Evolutionary conservation across 2,888 invertebrate genomes (phyloP), one percentile per base, ranked within the genome.

Genomic region (Torymus aiolomorphi): DNA sequence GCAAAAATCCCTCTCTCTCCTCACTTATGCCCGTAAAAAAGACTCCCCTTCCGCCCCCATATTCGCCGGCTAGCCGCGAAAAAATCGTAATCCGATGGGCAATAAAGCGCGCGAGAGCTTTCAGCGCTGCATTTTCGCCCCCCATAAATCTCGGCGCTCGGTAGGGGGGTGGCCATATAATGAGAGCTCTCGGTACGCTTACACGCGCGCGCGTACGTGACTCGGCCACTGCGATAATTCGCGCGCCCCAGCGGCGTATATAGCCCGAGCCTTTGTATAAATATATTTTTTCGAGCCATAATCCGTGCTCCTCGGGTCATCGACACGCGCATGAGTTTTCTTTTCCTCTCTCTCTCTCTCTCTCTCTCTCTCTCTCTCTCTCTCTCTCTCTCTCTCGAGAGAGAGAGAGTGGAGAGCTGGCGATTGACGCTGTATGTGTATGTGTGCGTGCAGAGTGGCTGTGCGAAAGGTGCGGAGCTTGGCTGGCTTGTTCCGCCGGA

Each of bases 131-230:
- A 73, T 14, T 56, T 52, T 62, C 54, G 13, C 61, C 61, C 62
- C 62, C 56, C 62, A 63, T 72, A 78, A 78, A 78, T 78, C 73
- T 63, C 69, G 51, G n/a, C n/a, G 42, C 42, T 42, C 42, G 8
- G 31, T 31, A 31, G 31, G 42, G 42, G 42, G 5, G 42, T 42
- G 42, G 42, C 52, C 31, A 63, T 16, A 52, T 65, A 75, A 66
- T 66, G 63, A 75, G 75, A 18, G 59, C 70, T 67, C 73, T 78
- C 62, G 42, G 69, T 73, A 69, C 61, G 65, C 52, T 70, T 70
- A 65, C 59, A 69, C 65, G 71, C 42, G 42, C 65, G 66, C 49
- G 79, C 65, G 75, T 79, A 75, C 79, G 75, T 75, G 79, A 79
- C 79, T 71, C 57, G 62, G n/a, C 59, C 54, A 65, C 65, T 24